Conservation (phyloP, 2,797 vertebrate genomes). For the Microctenopoma stevenorrisi region DNA sequence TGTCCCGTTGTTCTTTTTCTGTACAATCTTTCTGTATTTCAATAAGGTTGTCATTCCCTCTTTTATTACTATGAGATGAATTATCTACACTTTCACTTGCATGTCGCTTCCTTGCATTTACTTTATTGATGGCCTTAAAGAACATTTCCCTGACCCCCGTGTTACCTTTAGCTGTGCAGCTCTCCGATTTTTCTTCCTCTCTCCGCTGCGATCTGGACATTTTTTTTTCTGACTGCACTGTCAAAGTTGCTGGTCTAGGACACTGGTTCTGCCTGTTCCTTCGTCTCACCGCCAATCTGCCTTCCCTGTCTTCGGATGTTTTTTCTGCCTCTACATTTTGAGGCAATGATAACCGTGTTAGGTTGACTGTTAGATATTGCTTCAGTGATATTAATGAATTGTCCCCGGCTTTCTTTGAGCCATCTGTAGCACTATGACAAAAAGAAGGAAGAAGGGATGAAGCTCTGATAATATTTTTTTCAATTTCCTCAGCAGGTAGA, state of each 20-base stretch:
- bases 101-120: conserved; percentile 51
- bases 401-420: conserved; percentile 54
- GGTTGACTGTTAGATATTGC: conserved; percentile 80
- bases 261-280: conserved; percentile 44
- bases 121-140: conserved; percentile 72
- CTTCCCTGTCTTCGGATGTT: conserved; percentile 31
- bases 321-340: conserved; percentile 44
- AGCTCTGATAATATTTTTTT: conserved; percentile 17
- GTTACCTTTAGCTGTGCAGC: conserved; percentile 65
- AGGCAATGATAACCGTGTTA: conserved; percentile 76
- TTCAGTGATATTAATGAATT: conserved; percentile 71
- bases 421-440: conserved; percentile 37
- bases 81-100: conserved; percentile 24
- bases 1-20: conserved; percentile 20
- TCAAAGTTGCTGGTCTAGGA: conserved; percentile 42
- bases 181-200: conserved; percentile 55
- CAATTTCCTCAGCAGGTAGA: conserved; percentile 13
- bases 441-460: conserved; percentile 1
- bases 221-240: conserved; percentile 45
- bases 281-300: conserved; percentile 28
- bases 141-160: conserved; percentile 79
- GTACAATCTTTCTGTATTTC: conserved; percentile 50
- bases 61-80: conserved; percentile 33
- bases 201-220: conserved; percentile 62
- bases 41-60: conserved; percentile 49